Evolutionary conservation across 2,113 vertebrate genomes (phyloP).

Genomic region (Gyps fulvus): DNA sequence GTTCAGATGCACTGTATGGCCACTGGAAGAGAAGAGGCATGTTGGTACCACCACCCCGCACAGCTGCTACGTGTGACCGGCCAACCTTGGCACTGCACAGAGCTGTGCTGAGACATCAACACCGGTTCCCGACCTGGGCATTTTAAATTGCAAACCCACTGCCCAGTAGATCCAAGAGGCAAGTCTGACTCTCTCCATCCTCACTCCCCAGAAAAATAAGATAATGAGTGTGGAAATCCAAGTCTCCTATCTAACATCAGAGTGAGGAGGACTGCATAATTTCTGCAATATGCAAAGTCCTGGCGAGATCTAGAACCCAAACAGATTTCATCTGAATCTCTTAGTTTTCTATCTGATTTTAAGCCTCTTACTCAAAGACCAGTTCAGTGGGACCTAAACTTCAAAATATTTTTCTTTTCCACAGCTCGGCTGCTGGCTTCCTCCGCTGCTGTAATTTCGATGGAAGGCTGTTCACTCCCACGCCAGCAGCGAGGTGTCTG

Average conservation of each 20-base stretch:
- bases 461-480: background rate
- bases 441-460: background rate
- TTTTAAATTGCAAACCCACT: background rate
- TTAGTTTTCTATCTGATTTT: background rate
- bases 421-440: background rate
- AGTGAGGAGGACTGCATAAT: background rate
- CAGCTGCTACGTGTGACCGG: accelerated
- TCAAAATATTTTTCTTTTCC: background rate
- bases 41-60: background rate
- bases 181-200: background rate
- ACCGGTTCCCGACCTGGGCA: background rate
- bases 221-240: background rate
- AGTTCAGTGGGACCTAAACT: background rate
- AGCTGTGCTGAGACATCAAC: background rate
- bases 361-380: background rate
- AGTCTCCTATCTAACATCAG: background rate
- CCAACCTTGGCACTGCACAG: background rate
- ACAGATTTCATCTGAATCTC: background rate
- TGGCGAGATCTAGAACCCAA: background rate
- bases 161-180: background rate
- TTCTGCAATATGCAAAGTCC: background rate
- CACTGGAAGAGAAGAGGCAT: background rate
- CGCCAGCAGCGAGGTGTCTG: background rate
- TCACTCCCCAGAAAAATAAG: background rate
- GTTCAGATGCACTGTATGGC: background rate